Evolutionary conservation across 1,140 invertebrate species (phyloP).

Genomic region (Copidosoma floridanum): DNA sequence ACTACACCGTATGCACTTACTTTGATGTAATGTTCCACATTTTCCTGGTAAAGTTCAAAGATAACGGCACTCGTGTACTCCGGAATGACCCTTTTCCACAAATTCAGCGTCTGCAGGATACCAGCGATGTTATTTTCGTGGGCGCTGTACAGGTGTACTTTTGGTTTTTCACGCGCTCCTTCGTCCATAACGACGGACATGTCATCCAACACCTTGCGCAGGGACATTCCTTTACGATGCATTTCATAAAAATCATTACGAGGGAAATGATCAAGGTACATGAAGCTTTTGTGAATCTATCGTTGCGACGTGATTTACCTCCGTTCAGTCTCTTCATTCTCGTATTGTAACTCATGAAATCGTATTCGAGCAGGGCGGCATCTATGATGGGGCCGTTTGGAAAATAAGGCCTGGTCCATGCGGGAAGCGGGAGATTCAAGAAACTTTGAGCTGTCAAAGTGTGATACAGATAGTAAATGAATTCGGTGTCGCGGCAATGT

Average conservation of each 20-base stretch:
- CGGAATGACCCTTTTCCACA: constrained; percentile 62
- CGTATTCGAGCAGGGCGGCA: constrained; percentile 46
- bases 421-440: constrained; percentile 37
- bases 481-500: constrained; percentile 27
- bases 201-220: background rate
- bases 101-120: constrained; percentile 63
- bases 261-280: too few species aligned
- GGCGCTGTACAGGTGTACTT: constrained; percentile 62
- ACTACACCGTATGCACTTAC: too few species aligned
- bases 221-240: background rate
- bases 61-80: constrained; percentile 56
- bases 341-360: constrained; percentile 47
- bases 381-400: constrained; percentile 30
- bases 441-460: constrained; percentile 31
- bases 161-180: constrained; percentile 28
- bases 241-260: too few species aligned
- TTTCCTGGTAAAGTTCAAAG: constrained; percentile 39
- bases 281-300: too few species aligned
- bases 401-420: constrained; percentile 38
- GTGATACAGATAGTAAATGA: constrained; percentile 38
- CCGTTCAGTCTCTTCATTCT: constrained; percentile 50
- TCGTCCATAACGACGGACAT: constrained; percentile 30
- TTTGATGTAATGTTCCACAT: constrained; percentile 27
- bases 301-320: too few species aligned
- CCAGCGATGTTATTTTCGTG: constrained; percentile 72